Evolutionary conservation across 2,113 vertebrate genomes (phyloP).

Genomic region (Crocuta crocuta): DNA sequence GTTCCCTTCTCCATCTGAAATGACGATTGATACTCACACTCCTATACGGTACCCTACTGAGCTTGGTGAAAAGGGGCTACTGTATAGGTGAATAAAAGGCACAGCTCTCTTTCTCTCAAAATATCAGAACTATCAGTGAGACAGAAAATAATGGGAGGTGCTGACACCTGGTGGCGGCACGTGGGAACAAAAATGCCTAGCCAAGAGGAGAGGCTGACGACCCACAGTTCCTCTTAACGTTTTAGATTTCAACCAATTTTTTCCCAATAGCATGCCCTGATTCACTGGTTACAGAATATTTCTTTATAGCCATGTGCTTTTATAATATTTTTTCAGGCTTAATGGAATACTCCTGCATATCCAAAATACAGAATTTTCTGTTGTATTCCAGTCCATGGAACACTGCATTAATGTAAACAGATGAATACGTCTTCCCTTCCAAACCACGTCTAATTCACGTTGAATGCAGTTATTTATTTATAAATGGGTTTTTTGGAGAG

Average conservation of each 20-base stretch:
- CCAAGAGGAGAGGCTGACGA: neutral
- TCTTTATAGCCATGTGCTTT: neutral
- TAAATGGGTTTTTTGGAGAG: too few relatives aligned
- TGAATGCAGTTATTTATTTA: neutral
- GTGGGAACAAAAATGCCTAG: neutral
- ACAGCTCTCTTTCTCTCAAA: neutral
- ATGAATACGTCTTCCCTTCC: neutral
- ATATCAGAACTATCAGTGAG: neutral
- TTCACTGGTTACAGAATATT: neutral
- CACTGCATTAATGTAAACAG: neutral
- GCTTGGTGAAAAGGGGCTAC: neutral
- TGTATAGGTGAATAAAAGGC: neutral
- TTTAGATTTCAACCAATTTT: neutral
- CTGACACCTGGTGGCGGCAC: constrained; percentile 63
- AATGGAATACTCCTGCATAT: neutral
- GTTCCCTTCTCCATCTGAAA: neutral
- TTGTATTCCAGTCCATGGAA: neutral
- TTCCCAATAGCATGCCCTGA: neutral
- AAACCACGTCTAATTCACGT: neutral
- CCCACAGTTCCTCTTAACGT: neutral
- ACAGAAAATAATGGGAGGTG: neutral
- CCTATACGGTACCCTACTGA: neutral
- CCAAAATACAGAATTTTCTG: neutral
- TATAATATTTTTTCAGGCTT: neutral
- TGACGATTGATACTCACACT: neutral